Conservation (phyloP, 1,140 invertebrate species). For the Pogonus chalceus region DNA sequence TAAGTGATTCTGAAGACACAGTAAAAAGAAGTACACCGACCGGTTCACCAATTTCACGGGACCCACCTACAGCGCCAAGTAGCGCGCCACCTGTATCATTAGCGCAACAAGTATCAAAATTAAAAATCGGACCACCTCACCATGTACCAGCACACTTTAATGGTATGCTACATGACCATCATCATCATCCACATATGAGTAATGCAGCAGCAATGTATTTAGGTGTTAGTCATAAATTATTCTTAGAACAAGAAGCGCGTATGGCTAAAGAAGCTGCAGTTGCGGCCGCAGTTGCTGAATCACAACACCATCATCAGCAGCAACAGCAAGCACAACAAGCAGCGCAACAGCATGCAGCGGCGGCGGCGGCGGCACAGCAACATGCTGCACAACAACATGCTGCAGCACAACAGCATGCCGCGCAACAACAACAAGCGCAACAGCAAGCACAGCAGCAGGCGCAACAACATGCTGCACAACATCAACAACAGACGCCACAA, state of each 20-base stretch:
- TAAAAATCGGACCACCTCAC: slow-evolving; percentile 52
- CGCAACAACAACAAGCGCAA: slow-evolving; percentile 36
- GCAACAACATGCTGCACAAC: slow-evolving; percentile 25
- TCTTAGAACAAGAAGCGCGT: slow-evolving; percentile 64
- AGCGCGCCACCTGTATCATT: slow-evolving; percentile 46
- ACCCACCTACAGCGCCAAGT: slow-evolving; percentile 40
- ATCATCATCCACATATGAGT: slow-evolving; percentile 47
- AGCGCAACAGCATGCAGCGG: slow-evolving; percentile 37
- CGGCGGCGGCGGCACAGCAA: slow-evolving; percentile 30
- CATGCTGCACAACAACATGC: slow-evolving; percentile 25
- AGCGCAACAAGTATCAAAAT: slow-evolving; percentile 58
- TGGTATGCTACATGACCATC: slow-evolving; percentile 41
- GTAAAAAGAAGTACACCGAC: slow-evolving; percentile 45
- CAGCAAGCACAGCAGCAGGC: slow-evolving; percentile 30
- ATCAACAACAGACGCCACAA: slow-evolving; percentile 20
- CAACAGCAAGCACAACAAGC: slow-evolving; percentile 42
- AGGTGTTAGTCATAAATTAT: slow-evolving; percentile 58
- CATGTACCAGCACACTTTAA: slow-evolving; percentile 34
- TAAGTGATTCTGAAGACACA: slow-evolving; percentile 54
- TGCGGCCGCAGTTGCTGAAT: slow-evolving; percentile 39
- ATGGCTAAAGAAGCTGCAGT: slow-evolving; percentile 54
- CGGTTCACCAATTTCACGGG: slow-evolving; percentile 44
- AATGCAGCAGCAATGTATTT: slow-evolving; percentile 66
- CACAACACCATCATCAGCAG: slow-evolving; percentile 40
- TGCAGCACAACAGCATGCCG: slow-evolving; percentile 27